These are phyloP conservation scores for Hofmannophila pseudospretella DNA, from an alignment of 2,888 invertebrate genomes.

Conservation along the genomic window DNA sequence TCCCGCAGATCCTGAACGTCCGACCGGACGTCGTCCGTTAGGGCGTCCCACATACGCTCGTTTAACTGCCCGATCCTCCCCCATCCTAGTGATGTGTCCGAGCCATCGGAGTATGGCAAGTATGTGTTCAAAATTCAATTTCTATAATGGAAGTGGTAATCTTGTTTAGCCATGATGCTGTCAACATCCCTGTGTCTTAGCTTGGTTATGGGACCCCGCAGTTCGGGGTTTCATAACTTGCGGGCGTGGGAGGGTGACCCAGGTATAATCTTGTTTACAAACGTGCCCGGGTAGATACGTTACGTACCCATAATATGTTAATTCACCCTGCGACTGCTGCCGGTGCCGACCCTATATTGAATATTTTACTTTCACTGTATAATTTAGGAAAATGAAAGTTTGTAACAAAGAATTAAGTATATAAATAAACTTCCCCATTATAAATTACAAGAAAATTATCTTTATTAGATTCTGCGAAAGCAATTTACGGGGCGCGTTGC, in stretches of 20 bases:
- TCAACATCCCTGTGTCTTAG: background rate
- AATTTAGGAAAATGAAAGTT: slow-evolving; percentile 48
- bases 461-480: slow-evolving; percentile 8
- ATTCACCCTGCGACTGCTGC: slow-evolving; percentile 43
- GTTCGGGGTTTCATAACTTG: slow-evolving; percentile 35
- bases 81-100: no score
- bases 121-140: no score
- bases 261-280: slow-evolving; percentile 48
- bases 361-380: slow-evolving; percentile 55
- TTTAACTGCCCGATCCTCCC: no score
- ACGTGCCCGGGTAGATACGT: slow-evolving; percentile 33
- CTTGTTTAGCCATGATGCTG: background rate
- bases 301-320: slow-evolving; percentile 51
- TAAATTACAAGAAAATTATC: slow-evolving; percentile 10
- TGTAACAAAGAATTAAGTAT: slow-evolving; percentile 15
- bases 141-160: no score
- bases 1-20: no score
- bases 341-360: slow-evolving; percentile 47
- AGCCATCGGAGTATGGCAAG: no score
- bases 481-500: slow-evolving; percentile 3
- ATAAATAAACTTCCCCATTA: slow-evolving; percentile 6
- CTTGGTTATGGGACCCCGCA: slow-evolving; percentile 4
- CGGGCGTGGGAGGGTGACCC: slow-evolving; percentile 22
- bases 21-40: no score
- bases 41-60: no score